Percentiles rank a stretch among this genome's conserved stretches.
phyloP scores from a whole-genome alignment of 2,888 invertebrate species.

The Microplitis manilae region DNA sequence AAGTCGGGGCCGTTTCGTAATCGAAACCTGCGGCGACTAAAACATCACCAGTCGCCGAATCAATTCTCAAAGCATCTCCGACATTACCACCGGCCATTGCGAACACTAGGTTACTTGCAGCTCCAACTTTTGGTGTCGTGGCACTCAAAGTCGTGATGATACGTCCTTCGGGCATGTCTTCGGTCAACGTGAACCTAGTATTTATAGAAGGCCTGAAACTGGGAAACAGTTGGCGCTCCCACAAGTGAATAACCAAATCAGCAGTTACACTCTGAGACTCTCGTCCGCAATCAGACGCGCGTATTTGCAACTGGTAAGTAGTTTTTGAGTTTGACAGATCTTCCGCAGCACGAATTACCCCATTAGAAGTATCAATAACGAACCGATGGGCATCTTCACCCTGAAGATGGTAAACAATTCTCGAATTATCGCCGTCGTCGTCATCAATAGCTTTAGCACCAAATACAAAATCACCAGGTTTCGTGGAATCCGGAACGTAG shows the following conservation, averaged over 20 bases:
- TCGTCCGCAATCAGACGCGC: slow-evolving; percentile 86
- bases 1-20: slow-evolving; percentile 86
- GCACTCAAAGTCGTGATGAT: slow-evolving; percentile 85
- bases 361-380: slow-evolving; percentile 84
- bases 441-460: slow-evolving; percentile 90
- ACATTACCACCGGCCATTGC: slow-evolving; percentile 95
- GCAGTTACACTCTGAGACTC: slow-evolving; percentile 81
- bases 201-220: slow-evolving; percentile 81
- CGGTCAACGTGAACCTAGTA: slow-evolving; percentile 83
- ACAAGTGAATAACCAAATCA: slow-evolving; percentile 83
- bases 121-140: slow-evolving; percentile 84
- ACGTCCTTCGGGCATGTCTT: slow-evolving; percentile 85
- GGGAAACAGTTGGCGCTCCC: slow-evolving; percentile 86
- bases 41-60: slow-evolving; percentile 85
- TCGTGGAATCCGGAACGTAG: slow-evolving; percentile 86
- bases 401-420: slow-evolving; percentile 83
- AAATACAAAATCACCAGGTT: slow-evolving; percentile 86
- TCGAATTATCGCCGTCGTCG: slow-evolving; percentile 87
- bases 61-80: slow-evolving; percentile 87
- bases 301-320: slow-evolving; percentile 81
- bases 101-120: slow-evolving; percentile 81
- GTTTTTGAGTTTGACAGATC: slow-evolving; percentile 77
- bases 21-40: slow-evolving; percentile 87
- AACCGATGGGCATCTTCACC: slow-evolving; percentile 87
- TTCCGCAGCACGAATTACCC: slow-evolving; percentile 87